Base-by-base conservation (phyloP, 1,140 invertebrate species). In the Dinoponera quadriceps region DNA sequence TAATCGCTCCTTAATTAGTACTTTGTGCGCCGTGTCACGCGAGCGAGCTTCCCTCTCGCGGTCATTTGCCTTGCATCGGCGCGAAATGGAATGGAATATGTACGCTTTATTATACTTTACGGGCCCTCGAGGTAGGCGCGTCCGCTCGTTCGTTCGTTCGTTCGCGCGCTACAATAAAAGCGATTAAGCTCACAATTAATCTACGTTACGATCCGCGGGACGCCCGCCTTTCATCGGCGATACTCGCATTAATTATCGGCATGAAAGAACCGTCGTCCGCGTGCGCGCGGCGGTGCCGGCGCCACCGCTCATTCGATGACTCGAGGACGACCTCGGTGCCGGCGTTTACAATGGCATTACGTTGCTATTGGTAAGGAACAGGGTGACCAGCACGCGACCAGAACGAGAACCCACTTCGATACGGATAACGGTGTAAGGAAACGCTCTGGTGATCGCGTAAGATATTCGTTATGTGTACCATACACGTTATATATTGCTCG, bases 381-480 rank as follows among this genome's bases (percentile, higher is more conserved):
- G 75, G 85, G 75, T 82, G 86, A 72, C 51, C 71, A 69, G 66
- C 72, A 80, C 66, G 71, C 82, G 66, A 74, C 65, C 57, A 74
- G 72, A 82, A 51, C 68, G 55, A 63, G 72, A 77, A 77, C 72
- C 73, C 72, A 87, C 77, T 88, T 87, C 85, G 63, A 88, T 89
- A 78, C 80, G 85, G 86, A 87, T 93, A 92, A 92, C 92, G 92
- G 92, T 92, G 86, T 87, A 85, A 89, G 81, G 91, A 90, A 90
- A 93, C 91, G 92, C 91, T 92, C 91, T 92, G 90, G 85, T 93
- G 91, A 82, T 66, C 89, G 83, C 85, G 33, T 82, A 89, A 91
- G 83, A 87, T 91, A 88, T 91, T 90, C 83, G 66, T 80, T 88
- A 85, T 72, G 82, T 83, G 72, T 87, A 74, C 73, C 55, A 88